Evolutionary conservation across 2,113 vertebrate genomes (phyloP).

Genomic region (Malaclemys terrapin): DNA sequence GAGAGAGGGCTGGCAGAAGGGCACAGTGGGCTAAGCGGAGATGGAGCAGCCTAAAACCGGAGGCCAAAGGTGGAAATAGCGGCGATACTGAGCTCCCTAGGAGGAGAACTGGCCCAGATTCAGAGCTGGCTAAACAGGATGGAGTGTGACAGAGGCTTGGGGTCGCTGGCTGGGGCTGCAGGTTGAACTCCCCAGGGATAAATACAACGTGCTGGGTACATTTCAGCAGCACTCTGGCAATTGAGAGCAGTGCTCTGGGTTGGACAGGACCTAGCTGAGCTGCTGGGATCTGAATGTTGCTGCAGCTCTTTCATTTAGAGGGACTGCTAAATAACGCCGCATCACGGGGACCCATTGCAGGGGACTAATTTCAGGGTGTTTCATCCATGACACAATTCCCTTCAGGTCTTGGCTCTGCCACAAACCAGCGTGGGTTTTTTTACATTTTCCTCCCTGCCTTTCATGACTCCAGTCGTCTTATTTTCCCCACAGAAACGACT

Average conservation of each 20-base stretch:
- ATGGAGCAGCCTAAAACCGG: background rate
- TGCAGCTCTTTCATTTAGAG: background rate
- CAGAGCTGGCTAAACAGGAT: background rate
- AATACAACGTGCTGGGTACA: background rate
- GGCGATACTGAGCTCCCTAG: background rate
- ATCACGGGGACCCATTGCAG: background rate
- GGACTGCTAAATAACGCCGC: background rate
- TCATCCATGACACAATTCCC: background rate
- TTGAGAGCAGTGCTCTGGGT: background rate
- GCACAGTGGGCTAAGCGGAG: background rate
- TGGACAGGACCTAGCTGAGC: background rate
- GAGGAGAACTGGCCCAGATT: background rate
- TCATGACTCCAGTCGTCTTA: slow-evolving; percentile 13
- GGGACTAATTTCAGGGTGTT: background rate
- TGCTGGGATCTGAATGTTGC: background rate
- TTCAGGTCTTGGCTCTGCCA: background rate
- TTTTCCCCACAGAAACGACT: slow-evolving; percentile 66
- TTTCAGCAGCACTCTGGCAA: background rate
- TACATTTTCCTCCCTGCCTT: background rate
- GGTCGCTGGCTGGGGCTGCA: background rate
- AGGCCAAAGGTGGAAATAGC: background rate
- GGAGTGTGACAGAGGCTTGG: background rate
- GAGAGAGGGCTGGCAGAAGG: background rate
- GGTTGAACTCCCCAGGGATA: background rate
- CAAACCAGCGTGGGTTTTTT: background rate